Evolutionary conservation across 2,888 invertebrate genomes (phyloP).

Genomic region (Drosophila atripex): DNA sequence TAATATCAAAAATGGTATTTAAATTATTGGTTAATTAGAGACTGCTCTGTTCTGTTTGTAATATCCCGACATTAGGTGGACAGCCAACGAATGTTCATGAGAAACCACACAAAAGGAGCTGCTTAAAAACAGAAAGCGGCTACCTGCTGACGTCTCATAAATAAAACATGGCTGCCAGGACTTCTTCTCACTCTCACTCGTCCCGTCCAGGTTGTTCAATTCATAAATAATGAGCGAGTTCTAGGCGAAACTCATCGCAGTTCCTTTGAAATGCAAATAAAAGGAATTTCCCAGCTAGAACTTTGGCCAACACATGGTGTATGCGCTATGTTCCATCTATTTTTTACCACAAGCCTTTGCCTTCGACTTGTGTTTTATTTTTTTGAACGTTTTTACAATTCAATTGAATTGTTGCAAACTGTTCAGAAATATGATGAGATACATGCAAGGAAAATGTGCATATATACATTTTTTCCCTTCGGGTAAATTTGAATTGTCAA

Average conservation of each 20-base stretch:
- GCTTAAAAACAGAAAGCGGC: constrained; percentile 13
- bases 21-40: constrained; percentile 29
- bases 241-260: constrained; percentile 14
- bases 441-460: constrained; percentile 14
- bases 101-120: constrained; percentile 22
- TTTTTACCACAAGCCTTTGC: constrained; percentile 11
- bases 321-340: constrained; percentile 42
- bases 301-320: constrained; percentile 42
- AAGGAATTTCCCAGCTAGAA: constrained; percentile 31
- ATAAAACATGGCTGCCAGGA: constrained; percentile 50
- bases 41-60: constrained; percentile 12
- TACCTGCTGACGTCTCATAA: constrained; percentile 50
- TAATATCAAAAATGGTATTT: neutral
- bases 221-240: constrained; percentile 64
- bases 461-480: constrained; percentile 21
- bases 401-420: constrained; percentile 63
- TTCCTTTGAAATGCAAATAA: constrained; percentile 66
- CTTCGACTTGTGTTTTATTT: neutral
- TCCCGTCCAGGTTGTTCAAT: constrained; percentile 33
- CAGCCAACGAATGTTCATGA: constrained; percentile 7
- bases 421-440: constrained; percentile 49
- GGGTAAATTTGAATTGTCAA: constrained; percentile 68
- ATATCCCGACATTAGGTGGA: constrained; percentile 27
- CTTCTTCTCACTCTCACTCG: constrained; percentile 15
- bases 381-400: constrained; percentile 43